phyloP scores from a whole-genome alignment of 92 coral and sea anemone species.

The Plumapathes pennacea region DNA sequence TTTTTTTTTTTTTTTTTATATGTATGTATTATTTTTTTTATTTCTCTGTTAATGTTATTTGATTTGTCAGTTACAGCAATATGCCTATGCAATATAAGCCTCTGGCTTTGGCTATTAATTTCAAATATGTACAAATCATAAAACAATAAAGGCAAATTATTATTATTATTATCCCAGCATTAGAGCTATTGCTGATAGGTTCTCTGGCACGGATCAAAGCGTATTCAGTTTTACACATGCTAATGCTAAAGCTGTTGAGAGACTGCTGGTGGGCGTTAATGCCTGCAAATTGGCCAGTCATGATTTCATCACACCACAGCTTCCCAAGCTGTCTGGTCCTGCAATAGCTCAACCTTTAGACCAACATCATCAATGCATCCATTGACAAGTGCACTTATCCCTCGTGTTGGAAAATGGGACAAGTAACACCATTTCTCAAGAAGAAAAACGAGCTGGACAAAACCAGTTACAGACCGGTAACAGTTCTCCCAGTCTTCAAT shows the following conservation, averaged over 20 bases:
- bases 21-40: no score
- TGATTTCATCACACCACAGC: conserved; percentile 15
- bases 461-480: conserved; percentile 22
- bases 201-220: no score
- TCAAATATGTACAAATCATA: no score
- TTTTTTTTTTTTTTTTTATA: no score
- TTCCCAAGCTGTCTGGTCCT: conserved; percentile 16
- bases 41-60: no score
- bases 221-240: not conserved
- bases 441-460: conserved; percentile 23
- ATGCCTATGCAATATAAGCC: no score
- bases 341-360: conserved; percentile 33
- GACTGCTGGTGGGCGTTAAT: conserved; percentile 1
- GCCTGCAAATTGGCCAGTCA: conserved; percentile 27
- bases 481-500: conserved; percentile 32
- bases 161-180: no score
- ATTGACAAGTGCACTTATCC: conserved; percentile 22
- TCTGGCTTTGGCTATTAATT: no score
- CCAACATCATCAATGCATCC: conserved; percentile 9
- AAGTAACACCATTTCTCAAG: conserved; percentile 16
- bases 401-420: conserved; percentile 35
- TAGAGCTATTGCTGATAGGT: no score
- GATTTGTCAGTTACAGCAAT: no score
- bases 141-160: no score
- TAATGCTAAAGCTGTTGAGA: conserved; percentile 1